Percentiles rank a stretch among this genome's conserved stretches.
Evolutionary conservation across 2,113 vertebrate species (phyloP).

Genomic region (Rafetus swinhoei): DNA sequence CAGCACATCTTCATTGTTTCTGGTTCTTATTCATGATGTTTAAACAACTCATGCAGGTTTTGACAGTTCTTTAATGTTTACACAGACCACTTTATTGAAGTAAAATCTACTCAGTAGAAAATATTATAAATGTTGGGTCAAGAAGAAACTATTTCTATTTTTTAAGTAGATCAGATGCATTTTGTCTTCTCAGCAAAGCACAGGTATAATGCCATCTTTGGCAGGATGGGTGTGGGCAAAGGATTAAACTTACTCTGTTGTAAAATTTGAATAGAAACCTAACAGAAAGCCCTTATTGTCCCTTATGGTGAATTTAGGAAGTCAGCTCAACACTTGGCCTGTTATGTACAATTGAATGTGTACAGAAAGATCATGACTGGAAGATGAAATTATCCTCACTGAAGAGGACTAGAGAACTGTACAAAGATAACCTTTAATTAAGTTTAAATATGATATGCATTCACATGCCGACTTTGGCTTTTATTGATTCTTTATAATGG

Average conservation of each 20-base stretch:
- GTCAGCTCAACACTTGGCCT: not conserved
- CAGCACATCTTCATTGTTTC: conserved; percentile 80
- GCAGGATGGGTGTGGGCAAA: not conserved
- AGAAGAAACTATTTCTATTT: not conserved
- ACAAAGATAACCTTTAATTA: conserved; percentile 60
- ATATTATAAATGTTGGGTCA: not conserved
- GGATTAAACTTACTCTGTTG: conserved; percentile 47
- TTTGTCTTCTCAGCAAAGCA: conserved; percentile 12
- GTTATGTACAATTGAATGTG: not conserved
- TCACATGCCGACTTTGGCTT: conserved; percentile 50
- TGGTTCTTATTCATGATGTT: conserved; percentile 73
- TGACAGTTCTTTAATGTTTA: conserved; percentile 75
- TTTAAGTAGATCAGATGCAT: not conserved
- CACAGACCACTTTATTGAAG: conserved; percentile 52
- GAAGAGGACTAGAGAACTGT: conserved; percentile 21
- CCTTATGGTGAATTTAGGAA: conserved; percentile 35
- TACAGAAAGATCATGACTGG: not conserved
- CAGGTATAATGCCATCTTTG: not conserved
- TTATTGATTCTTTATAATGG: conserved; percentile 63
- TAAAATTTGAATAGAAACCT: conserved; percentile 58
- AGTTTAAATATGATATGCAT: conserved; percentile 48
- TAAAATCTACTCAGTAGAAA: conserved; percentile 35
- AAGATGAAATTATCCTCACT: conserved; percentile 42
- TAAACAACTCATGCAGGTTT: conserved; percentile 79
- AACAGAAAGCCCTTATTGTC: conserved; percentile 4